Percentiles rank a stretch among this genome's conserved stretches.
phyloP scores from a whole-genome alignment of 2,888 invertebrate species.

The Aphodius granarius region DNA sequence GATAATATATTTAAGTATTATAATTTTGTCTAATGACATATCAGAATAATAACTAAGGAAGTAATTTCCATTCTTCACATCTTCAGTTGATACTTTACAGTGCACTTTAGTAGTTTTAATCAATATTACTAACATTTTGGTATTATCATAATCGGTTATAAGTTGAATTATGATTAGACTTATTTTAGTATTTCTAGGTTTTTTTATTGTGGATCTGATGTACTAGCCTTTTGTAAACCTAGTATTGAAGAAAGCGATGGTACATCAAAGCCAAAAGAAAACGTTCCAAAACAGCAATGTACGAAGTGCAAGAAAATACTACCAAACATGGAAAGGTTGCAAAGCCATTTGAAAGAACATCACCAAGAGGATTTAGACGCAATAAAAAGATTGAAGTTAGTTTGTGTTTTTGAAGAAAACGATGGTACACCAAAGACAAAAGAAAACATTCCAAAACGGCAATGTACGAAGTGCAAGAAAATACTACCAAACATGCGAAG shows the following conservation, averaged over 20 bases:
- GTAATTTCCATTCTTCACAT: no score
- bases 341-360: slow-evolving; percentile 56
- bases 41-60: no score
- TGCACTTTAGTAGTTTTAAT: no score
- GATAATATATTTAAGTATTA: no score
- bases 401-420: slow-evolving; percentile 42
- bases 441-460: slow-evolving; percentile 44
- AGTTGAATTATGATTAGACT: not conserved
- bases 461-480: slow-evolving; percentile 56
- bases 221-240: no score
- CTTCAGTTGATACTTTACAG: no score
- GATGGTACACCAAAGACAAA: not conserved
- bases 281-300: slow-evolving; percentile 51
- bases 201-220: not conserved
- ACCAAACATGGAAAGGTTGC: slow-evolving; percentile 56
- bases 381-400: not conserved
- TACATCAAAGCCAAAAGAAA: not conserved
- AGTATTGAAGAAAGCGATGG: no score
- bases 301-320: slow-evolving; percentile 56
- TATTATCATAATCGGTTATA: not conserved
- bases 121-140: not conserved
- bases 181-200: not conserved
- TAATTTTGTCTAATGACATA: no score
- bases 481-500: slow-evolving; percentile 57
- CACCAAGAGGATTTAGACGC: slow-evolving; percentile 26